phyloP scores from a whole-genome alignment of 2,797 vertebrate genomes.

The Stomatorhinus walkeri region DNA sequence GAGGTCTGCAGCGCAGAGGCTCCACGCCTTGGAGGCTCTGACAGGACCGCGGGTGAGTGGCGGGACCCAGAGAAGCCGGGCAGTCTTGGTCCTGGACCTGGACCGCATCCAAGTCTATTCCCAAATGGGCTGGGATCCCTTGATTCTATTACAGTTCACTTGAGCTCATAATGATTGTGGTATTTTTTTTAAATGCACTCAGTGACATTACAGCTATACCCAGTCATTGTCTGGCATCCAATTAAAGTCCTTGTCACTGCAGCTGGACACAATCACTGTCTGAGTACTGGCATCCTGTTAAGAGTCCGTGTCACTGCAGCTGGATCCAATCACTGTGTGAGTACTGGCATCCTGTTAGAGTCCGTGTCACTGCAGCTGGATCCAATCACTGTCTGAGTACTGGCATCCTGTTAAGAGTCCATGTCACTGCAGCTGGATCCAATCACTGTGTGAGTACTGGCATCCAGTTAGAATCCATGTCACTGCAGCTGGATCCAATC shows the following conservation, averaged over 20 bases:
- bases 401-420: not conserved
- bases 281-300: too few species aligned
- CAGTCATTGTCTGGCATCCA: not conserved
- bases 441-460: not conserved
- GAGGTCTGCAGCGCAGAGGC: conserved; percentile 73
- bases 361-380: not conserved
- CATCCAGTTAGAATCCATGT: not conserved
- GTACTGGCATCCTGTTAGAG: not conserved
- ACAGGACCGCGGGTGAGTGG: conserved; percentile 67
- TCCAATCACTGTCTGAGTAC: not conserved
- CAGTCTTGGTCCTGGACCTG: not conserved
- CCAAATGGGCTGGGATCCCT: not conserved
- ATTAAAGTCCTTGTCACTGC: too few species aligned
- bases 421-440: not conserved
- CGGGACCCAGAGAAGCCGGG: not conserved
- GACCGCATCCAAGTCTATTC: not conserved
- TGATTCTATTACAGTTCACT: not conserved
- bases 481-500: not conserved
- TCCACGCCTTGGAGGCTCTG: conserved; percentile 71
- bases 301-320: not conserved
- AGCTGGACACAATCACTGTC: too few species aligned
- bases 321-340: not conserved
- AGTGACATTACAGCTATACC: not conserved
- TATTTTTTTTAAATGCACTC: not conserved
- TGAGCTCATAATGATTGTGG: not conserved